These are phyloP conservation scores for Heliocidaris erythrogramma DNA, from an alignment of 35 echinoderm and acorn worm species.

Conservation along the genomic window DNA sequence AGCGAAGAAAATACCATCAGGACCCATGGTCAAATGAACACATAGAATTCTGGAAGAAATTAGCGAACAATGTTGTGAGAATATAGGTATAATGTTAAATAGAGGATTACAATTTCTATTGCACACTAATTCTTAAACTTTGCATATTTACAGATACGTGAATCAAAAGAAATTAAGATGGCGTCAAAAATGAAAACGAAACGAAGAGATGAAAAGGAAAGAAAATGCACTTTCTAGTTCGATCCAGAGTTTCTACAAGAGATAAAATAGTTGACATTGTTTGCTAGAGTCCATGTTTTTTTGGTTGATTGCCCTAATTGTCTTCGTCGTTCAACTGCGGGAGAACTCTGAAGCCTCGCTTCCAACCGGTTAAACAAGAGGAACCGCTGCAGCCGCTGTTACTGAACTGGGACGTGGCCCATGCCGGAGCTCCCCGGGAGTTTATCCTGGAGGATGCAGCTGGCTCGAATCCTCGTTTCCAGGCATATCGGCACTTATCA, in stretches of 20 bases:
- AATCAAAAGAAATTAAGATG: neutral
- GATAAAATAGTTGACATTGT: neutral
- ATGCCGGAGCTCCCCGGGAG: slow-evolving; percentile 37
- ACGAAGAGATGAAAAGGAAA: neutral
- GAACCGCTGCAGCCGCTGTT: neutral
- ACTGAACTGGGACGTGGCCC: slow-evolving; percentile 39
- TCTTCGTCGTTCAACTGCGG: neutral
- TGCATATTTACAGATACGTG: neutral
- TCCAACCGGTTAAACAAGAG: slow-evolving; percentile 40
- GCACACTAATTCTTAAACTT: neutral
- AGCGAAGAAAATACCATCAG: neutral
- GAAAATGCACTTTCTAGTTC: neutral
- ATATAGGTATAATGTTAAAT: neutral
- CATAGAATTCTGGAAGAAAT: neutral
- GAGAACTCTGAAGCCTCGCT: slow-evolving; percentile 17
- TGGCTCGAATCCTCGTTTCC: slow-evolving; percentile 42
- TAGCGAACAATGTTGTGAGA: neutral
- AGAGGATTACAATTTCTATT: neutral
- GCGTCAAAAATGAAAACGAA: neutral
- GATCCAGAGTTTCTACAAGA: neutral
- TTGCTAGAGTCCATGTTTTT: neutral
- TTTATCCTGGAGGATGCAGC: neutral
- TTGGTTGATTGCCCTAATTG: neutral
- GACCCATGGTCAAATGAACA: neutral
- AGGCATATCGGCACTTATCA: slow-evolving; percentile 39